These are phyloP conservation scores for Penaeus monodon DNA, from an alignment of 2,888 invertebrate species.

Conservation along the genomic window DNA sequence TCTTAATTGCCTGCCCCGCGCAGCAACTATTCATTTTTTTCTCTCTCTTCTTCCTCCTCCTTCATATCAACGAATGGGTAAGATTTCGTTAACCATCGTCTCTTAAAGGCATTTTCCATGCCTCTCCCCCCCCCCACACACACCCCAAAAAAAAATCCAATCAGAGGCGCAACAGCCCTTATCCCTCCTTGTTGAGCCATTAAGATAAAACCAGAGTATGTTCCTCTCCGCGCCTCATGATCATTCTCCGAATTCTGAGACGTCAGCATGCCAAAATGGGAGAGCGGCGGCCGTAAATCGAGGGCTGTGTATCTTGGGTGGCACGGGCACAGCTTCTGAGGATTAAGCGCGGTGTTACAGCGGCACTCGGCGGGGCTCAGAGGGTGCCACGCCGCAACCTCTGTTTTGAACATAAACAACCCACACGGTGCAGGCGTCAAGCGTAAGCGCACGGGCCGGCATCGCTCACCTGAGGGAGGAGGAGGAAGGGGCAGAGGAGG, in stretches of 20 bases:
- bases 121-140: no score
- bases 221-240: conserved; percentile 11
- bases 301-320: conserved; percentile 36
- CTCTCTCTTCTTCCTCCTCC: no score
- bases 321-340: conserved; percentile 27
- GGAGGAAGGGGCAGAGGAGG: neutral
- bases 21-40: no score
- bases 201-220: neutral
- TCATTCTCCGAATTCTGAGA: conserved; percentile 38
- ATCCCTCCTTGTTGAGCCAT: neutral
- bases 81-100: no score
- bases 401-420: conserved; percentile 19
- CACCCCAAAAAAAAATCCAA: no score
- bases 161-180: neutral
- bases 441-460: neutral
- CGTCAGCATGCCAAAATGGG: conserved; percentile 47
- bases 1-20: no score
- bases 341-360: conserved; percentile 13
- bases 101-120: no score
- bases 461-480: neutral
- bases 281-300: conserved; percentile 33
- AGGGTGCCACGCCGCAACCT: conserved; percentile 1
- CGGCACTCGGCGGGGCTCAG: conserved; percentile 8
- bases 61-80: no score
- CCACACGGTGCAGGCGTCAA: conserved; percentile 4